Base-by-base conservation (phyloP, 2,888 invertebrate genomes). In the Strigamia transsilvanica region DNA sequence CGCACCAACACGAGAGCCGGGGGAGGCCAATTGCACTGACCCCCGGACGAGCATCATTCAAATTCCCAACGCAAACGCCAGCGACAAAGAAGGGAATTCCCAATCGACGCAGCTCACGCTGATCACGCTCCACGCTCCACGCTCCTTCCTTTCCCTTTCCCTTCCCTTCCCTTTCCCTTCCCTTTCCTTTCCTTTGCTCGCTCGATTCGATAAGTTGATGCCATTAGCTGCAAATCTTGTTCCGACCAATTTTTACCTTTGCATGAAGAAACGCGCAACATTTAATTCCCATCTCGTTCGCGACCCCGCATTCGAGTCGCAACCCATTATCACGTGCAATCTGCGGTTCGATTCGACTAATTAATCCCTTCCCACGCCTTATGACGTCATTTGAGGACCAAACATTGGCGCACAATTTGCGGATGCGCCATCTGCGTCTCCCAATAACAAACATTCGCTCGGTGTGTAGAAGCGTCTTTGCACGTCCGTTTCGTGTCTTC, bases 11-110 rank as follows among this genome's bases (percentile, higher is more conserved):
- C 1, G 18, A 18, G 23, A 66, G 21, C 12, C 18, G 13, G 7
- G 73, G 32, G 73, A n/a, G 13, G 73, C 73, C 73, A 73, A 73
- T 73, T 73, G 7, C 73, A 32, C 13, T 73, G 27, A 73, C 73
- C 73, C 32, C 10, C 23, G 32, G 32, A 38, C 73, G 32, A 32
- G 12, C 73, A 32, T 73, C 73, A 73, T 73, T 73, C 6, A 27
- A 27, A 73, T 73, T 73, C 73, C 15, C 32, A 18, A n/a, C 15
- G 73, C 32, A 18, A 9, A 27, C 15, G 7, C 1, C 32, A 73
- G 12, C 27, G 73, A 73, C 27, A 32, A 73, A 32, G 32, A 73
- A 73, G 73, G 73, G 73, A 73, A 73, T 73, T 73, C 73, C 73
- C 73, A 73, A 73, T 73, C 32, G 73, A 18, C 56, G 73, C 32